Percentiles rank a stretch among this genome's conserved stretches.
Evolutionary conservation across 2,113 vertebrate species (phyloP).

Genomic region (Hiodon tergisus): DNA sequence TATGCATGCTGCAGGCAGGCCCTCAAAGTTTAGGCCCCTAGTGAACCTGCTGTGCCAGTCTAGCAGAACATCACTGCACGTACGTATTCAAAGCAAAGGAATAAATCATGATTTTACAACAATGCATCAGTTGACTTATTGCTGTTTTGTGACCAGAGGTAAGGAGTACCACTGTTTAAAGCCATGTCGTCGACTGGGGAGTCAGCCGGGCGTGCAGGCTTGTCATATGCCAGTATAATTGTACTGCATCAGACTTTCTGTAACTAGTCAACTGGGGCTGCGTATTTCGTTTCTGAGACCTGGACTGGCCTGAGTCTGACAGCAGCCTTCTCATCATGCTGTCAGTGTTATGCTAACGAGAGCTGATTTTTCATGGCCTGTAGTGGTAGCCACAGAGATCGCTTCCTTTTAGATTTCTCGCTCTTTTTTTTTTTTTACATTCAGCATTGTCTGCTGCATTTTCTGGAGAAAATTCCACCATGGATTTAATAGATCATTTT

Average conservation of each 20-base stretch:
- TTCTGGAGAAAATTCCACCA: slow-evolving; percentile 19
- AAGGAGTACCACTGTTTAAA: slow-evolving; percentile 75
- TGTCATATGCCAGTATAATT: slow-evolving; percentile 91
- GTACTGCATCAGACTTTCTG: slow-evolving; percentile 76
- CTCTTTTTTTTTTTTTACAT: slow-evolving; percentile 29
- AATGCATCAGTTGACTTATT: slow-evolving; percentile 85
- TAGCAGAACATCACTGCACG: slow-evolving; percentile 64
- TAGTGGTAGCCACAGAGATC: slow-evolving; percentile 67
- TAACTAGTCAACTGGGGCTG: slow-evolving; percentile 94
- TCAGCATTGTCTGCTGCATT: slow-evolving; percentile 25
- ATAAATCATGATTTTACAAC: slow-evolving; percentile 95
- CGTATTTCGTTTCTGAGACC: slow-evolving; percentile 60
- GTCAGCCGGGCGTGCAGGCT: slow-evolving; percentile 82
- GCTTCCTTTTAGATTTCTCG: slow-evolving; percentile 59
- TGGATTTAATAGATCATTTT: slow-evolving; percentile 39
- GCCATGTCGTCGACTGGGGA: slow-evolving; percentile 71
- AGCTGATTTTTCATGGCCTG: slow-evolving; percentile 66
- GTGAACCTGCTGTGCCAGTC: slow-evolving; percentile 74
- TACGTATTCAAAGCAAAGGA: slow-evolving; percentile 80
- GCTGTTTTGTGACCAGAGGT: slow-evolving; percentile 83
- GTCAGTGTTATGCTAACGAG: slow-evolving; percentile 96
- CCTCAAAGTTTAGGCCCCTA: slow-evolving; percentile 59
- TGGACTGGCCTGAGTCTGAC: slow-evolving; percentile 75
- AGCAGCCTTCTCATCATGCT: slow-evolving; percentile 87
- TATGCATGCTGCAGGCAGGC: slow-evolving; percentile 64